Evolutionary conservation across 2,113 vertebrate genomes (phyloP).

Genomic region (Chaenocephalus aceratus): DNA sequence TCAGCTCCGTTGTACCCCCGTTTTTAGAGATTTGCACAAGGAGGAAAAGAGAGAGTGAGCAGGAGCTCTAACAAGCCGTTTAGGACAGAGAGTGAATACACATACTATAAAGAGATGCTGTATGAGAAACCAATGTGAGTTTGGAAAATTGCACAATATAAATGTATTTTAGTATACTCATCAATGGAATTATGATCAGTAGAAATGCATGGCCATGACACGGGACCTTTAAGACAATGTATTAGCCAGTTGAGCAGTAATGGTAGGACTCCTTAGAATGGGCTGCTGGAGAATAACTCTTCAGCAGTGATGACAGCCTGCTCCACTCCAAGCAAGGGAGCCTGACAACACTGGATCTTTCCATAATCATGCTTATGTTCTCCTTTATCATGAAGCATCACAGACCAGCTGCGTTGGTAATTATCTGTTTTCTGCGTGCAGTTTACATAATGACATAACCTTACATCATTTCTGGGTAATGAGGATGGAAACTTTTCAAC

Average conservation of each 20-base stretch:
- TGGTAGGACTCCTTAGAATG: background rate
- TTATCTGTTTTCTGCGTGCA: conserved; percentile 27
- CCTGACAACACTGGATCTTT: background rate
- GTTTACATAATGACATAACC: conserved; percentile 43
- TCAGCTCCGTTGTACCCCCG: too few relatives aligned
- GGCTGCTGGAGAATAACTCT: background rate
- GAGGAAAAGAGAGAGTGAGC: too few relatives aligned
- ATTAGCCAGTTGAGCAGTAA: background rate
- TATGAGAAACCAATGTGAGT: too few relatives aligned
- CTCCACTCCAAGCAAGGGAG: background rate
- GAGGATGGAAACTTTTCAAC: conserved; percentile 35
- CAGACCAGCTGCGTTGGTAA: conserved; percentile 46
- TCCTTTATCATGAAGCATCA: conserved; percentile 28
- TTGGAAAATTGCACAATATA: too few relatives aligned
- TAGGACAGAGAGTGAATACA: too few relatives aligned
- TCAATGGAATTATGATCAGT: too few relatives aligned
- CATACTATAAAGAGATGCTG: too few relatives aligned
- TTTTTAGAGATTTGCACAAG: too few relatives aligned
- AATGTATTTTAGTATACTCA: too few relatives aligned
- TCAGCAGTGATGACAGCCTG: background rate
- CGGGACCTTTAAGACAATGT: too few relatives aligned
- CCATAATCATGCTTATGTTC: background rate
- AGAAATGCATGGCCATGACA: too few relatives aligned
- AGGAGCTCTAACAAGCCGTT: too few relatives aligned
- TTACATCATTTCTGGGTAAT: conserved; percentile 41